A percentile compares a stretch with the other conserved stretches of the same genome.
phyloP scores from a whole-genome alignment of 2,797 vertebrate genomes.

The Galagoides demidoff region DNA sequence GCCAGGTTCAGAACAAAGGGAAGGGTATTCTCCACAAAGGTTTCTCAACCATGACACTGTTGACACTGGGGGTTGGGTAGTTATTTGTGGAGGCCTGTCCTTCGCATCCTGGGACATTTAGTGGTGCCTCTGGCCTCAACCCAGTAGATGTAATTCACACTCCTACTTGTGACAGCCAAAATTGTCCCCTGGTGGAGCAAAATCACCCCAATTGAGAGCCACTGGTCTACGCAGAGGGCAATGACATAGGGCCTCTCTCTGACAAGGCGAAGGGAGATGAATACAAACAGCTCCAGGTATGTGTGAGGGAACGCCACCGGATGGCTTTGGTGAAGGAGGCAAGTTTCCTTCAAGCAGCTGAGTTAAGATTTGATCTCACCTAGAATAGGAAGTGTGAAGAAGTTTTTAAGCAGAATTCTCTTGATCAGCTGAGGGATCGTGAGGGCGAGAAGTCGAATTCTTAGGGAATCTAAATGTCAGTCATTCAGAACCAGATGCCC shows the following conservation, averaged over 20 bases:
- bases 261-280: not conserved
- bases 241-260: accelerated
- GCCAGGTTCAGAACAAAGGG: not conserved
- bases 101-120: not conserved
- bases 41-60: not conserved
- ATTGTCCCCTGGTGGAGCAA: not conserved
- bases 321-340: not conserved
- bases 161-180: not conserved
- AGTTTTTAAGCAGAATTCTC: not conserved
- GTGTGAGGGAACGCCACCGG: not conserved
- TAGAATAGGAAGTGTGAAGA: not conserved
- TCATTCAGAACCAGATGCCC: conserved; percentile 37
- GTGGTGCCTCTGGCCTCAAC: not conserved
- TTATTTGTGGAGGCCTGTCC: not conserved
- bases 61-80: not conserved
- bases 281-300: not conserved
- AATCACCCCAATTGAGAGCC: not conserved
- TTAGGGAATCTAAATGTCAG: conserved; percentile 28
- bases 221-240: not conserved
- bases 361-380: not conserved
- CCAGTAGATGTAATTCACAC: not conserved
- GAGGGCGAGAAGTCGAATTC: not conserved
- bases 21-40: not conserved
- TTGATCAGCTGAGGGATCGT: not conserved
- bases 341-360: not conserved